These are phyloP conservation scores for Scolopax bukidnonensis DNA, from an alignment of 2,797 vertebrate species.

Conservation along the genomic window DNA sequence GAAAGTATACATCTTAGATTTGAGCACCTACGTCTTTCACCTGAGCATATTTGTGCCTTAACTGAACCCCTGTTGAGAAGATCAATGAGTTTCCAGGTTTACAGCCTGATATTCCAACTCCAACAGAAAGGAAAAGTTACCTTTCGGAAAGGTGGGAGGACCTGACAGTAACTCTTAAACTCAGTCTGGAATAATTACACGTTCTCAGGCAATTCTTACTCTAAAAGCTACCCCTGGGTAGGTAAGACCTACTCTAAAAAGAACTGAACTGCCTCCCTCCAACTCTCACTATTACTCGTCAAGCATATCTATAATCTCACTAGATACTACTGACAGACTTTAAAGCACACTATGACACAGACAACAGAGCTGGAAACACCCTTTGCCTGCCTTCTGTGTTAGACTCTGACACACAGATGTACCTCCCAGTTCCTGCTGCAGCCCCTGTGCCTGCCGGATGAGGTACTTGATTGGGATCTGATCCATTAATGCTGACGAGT, in stretches of 20 bases:
- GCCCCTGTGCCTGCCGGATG: slow-evolving; percentile 94
- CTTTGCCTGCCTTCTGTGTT: neutral
- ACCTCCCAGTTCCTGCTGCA: slow-evolving; percentile 97
- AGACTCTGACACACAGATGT: slow-evolving; percentile 30
- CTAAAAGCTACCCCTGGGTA: neutral
- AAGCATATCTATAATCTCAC: neutral
- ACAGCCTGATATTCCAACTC: neutral
- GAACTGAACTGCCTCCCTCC: neutral
- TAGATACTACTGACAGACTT: neutral
- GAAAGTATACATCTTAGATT: neutral
- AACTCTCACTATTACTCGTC: neutral
- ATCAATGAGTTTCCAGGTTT: neutral
- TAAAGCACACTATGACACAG: neutral
- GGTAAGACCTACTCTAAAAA: neutral
- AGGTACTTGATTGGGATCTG: slow-evolving; percentile 98
- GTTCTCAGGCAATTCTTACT: neutral
- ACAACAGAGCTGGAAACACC: neutral
- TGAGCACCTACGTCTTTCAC: neutral
- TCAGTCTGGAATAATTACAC: neutral
- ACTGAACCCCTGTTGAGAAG: neutral
- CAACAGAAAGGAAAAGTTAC: neutral
- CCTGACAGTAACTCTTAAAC: neutral
- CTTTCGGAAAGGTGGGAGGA: neutral
- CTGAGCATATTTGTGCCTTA: neutral
- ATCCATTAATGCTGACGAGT: slow-evolving; percentile 96